phyloP scores from a whole-genome alignment of 2,797 vertebrate genomes.

The Streptopelia turtur region DNA sequence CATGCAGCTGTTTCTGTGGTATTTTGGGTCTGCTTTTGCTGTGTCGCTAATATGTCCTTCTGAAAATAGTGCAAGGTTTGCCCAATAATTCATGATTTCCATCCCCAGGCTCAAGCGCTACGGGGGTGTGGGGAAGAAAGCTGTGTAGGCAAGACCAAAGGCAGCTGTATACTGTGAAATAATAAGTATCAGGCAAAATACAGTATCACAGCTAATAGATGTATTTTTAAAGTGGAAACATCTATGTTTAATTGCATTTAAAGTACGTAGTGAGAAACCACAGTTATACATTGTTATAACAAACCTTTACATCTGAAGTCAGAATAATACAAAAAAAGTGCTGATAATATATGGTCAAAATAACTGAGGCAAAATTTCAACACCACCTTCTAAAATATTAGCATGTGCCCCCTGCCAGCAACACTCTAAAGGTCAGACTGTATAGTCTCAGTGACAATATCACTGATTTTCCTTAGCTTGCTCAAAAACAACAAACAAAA shows the following conservation, averaged over 20 bases:
- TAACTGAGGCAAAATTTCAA: slow-evolving; percentile 70
- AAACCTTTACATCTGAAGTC: slow-evolving; percentile 78
- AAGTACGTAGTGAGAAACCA: slow-evolving; percentile 76
- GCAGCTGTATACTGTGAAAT: slow-evolving; percentile 68
- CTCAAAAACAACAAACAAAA: slow-evolving; percentile 16
- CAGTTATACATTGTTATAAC: slow-evolving; percentile 75
- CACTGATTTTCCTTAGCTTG: slow-evolving; percentile 57
- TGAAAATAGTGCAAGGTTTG: not conserved
- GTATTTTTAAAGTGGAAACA: slow-evolving; percentile 76
- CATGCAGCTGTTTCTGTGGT: not conserved
- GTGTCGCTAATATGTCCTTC: not conserved
- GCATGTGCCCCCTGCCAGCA: slow-evolving; percentile 64
- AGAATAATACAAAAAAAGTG: slow-evolving; percentile 77
- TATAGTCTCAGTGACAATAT: slow-evolving; percentile 58
- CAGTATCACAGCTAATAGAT: slow-evolving; percentile 73
- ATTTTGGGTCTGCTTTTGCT: not conserved
- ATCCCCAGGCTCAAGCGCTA: not conserved
- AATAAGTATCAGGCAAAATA: slow-evolving; percentile 70
- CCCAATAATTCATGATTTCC: not conserved
- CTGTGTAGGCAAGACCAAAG: slow-evolving; percentile 31
- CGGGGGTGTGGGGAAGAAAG: not conserved
- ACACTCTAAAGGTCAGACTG: slow-evolving; percentile 69
- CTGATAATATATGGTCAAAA: slow-evolving; percentile 72
- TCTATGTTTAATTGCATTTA: slow-evolving; percentile 80
- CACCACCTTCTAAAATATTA: slow-evolving; percentile 69